Evolutionary conservation across 92 coral and sea anemone species (phyloP).

Genomic region (Diadumene lineata): DNA sequence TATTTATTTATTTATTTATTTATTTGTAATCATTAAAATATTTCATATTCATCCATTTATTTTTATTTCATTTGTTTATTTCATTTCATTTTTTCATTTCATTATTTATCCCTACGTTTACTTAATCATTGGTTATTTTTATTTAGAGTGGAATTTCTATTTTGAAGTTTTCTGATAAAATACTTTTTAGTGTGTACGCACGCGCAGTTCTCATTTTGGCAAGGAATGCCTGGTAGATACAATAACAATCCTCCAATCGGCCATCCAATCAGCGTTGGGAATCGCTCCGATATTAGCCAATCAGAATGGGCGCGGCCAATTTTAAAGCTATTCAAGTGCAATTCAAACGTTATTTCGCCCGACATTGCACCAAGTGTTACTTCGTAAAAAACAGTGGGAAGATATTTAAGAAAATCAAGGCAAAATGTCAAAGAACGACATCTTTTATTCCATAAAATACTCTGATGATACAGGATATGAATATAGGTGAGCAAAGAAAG

Average conservation of each 20-base stretch:
- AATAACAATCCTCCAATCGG: too few species aligned
- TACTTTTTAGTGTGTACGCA: neutral
- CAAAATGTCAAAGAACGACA: conserved; percentile 74
- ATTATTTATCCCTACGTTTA: too few species aligned
- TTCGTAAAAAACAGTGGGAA: too few species aligned
- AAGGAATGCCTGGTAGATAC: conserved; percentile 6
- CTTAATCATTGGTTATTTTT: too few species aligned
- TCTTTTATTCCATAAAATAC: conserved; percentile 69
- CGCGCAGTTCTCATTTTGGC: neutral
- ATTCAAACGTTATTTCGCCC: neutral
- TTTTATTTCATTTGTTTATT: too few species aligned
- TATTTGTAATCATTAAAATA: too few species aligned
- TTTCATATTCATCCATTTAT: too few species aligned
- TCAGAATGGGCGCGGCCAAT: conserved; percentile 37
- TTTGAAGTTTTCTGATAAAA: too few species aligned
- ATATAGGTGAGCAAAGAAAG: conserved; percentile 52
- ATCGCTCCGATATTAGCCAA: conserved; percentile 32
- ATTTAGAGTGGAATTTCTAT: too few species aligned
- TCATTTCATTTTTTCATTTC: neutral
- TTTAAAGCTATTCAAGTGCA: conserved; percentile 20
- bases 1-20: too few species aligned
- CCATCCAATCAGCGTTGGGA: conserved; percentile 38
- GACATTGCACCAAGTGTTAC: neutral
- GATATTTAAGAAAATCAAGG: too few species aligned
- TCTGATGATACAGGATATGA: conserved; percentile 69